Percentiles rank a stretch among this genome's conserved stretches.
Evolutionary conservation across 2,113 vertebrate genomes (phyloP).

Genomic region (Sturnus vulgaris): DNA sequence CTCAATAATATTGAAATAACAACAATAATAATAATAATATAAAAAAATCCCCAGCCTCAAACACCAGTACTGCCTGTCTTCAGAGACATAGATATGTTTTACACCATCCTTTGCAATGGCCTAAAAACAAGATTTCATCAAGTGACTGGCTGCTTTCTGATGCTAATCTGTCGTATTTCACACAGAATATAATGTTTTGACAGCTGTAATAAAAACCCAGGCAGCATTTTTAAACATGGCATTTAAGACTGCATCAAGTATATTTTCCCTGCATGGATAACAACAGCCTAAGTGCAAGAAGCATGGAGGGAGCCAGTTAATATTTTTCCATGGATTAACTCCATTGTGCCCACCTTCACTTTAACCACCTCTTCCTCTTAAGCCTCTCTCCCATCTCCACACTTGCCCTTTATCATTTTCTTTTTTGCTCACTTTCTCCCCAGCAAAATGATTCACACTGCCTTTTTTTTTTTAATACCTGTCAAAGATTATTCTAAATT

Average conservation of each 20-base stretch:
- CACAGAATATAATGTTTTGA: not conserved
- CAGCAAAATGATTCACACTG: not conserved
- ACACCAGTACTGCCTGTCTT: not conserved
- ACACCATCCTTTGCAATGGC: not conserved
- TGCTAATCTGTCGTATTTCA: not conserved
- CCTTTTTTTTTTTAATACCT: rapidly evolving
- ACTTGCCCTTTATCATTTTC: not conserved
- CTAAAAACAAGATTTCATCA: not conserved
- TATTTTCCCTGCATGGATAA: not conserved
- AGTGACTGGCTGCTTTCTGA: not conserved
- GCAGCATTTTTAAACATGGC: not conserved
- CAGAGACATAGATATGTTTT: not conserved
- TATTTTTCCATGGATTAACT: not conserved
- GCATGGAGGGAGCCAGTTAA: not conserved
- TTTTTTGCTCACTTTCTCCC: not conserved
- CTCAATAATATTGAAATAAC: not conserved
- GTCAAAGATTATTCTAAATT: not conserved
- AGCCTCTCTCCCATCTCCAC: not conserved
- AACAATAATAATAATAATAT: no score
- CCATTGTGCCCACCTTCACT: not conserved
- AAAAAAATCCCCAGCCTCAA: not conserved
- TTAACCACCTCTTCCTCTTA: not conserved
- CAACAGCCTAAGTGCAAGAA: not conserved
- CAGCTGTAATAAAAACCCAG: not conserved
- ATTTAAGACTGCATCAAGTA: not conserved